These are phyloP conservation scores for Drosophila affinis DNA, from an alignment of 2,888 invertebrate genomes.

Conservation along the genomic window DNA sequence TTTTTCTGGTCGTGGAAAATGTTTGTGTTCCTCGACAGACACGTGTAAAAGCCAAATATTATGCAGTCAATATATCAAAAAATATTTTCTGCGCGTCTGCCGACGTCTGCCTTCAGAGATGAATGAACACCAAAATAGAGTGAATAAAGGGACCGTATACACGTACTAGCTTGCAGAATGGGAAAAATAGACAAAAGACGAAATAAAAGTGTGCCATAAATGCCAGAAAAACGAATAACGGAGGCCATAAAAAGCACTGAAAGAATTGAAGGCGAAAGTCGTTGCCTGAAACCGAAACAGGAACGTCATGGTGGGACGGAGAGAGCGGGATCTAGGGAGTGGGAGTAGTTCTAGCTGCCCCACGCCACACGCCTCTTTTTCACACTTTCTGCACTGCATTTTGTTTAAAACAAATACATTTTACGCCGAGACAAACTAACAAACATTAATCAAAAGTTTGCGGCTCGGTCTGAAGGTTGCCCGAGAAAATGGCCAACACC, in stretches of 20 bases:
- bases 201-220: neutral
- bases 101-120: slow-evolving; percentile 64
- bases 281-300: slow-evolving; percentile 26
- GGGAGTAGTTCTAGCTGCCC: slow-evolving; percentile 23
- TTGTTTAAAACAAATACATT: slow-evolving; percentile 76
- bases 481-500: slow-evolving; percentile 29
- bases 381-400: slow-evolving; percentile 52
- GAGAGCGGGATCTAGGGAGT: neutral
- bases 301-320: neutral
- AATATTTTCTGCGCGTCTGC: slow-evolving; percentile 61
- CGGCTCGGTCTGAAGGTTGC: slow-evolving; percentile 61
- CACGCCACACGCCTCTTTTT: slow-evolving; percentile 24
- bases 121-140: slow-evolving; percentile 60
- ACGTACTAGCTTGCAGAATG: neutral
- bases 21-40: slow-evolving; percentile 47
- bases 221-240: slow-evolving; percentile 6
- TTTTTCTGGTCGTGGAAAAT: slow-evolving; percentile 2
- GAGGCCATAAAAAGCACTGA: slow-evolving; percentile 28
- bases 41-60: slow-evolving; percentile 76
- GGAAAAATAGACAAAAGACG: slow-evolving; percentile 24
- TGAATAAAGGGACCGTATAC: slow-evolving; percentile 2
- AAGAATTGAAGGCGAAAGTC: slow-evolving; percentile 41
- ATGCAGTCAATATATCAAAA: slow-evolving; percentile 76
- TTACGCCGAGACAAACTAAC: slow-evolving; percentile 68
- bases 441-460: slow-evolving; percentile 76